phyloP scores from a whole-genome alignment of 2,888 invertebrate species.

The Agrotis clavis region DNA sequence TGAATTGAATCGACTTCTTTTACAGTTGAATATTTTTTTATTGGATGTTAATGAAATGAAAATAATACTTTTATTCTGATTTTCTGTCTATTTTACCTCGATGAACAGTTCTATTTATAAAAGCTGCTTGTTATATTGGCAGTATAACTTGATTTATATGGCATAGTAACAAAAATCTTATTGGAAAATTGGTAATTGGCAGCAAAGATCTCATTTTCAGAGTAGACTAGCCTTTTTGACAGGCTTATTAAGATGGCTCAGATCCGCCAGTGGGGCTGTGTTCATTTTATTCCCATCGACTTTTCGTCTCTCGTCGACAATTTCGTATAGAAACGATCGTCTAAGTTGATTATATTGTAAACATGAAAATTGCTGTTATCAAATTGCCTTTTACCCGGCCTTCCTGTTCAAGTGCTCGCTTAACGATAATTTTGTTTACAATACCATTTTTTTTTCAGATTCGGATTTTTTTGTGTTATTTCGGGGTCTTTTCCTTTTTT shows the following conservation, averaged over 20 bases:
- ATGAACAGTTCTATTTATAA: constrained; percentile 8
- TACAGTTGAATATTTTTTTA: constrained; percentile 28
- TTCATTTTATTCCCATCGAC: constrained; percentile 72
- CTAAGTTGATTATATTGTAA: constrained; percentile 47
- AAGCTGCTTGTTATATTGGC: background rate
- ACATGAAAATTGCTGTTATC: constrained; percentile 44
- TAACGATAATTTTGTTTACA: constrained; percentile 21
- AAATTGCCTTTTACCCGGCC: constrained; percentile 23
- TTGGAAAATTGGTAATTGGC: constrained; percentile 63
- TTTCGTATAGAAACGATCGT: constrained; percentile 38
- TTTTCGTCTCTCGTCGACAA: constrained; percentile 47
- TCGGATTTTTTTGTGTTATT: constrained; percentile 1
- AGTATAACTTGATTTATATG: background rate
- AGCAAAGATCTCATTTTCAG: constrained; percentile 69
- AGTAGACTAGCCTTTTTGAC: constrained; percentile 74
- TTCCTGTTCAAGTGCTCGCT: constrained; percentile 29
- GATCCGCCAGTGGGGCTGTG: constrained; percentile 67
- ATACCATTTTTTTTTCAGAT: background rate
- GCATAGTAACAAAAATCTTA: constrained; percentile 20
- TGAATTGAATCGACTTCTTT: constrained; percentile 40
- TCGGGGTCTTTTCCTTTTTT: background rate
- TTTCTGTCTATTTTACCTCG: background rate
- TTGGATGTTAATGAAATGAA: constrained; percentile 29
- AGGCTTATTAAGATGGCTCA: constrained; percentile 79
- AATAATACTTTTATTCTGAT: constrained; percentile 26